These are phyloP conservation scores for Branchinecta lindahli DNA, from an alignment of 1,140 invertebrate species.

Conservation along the genomic window DNA sequence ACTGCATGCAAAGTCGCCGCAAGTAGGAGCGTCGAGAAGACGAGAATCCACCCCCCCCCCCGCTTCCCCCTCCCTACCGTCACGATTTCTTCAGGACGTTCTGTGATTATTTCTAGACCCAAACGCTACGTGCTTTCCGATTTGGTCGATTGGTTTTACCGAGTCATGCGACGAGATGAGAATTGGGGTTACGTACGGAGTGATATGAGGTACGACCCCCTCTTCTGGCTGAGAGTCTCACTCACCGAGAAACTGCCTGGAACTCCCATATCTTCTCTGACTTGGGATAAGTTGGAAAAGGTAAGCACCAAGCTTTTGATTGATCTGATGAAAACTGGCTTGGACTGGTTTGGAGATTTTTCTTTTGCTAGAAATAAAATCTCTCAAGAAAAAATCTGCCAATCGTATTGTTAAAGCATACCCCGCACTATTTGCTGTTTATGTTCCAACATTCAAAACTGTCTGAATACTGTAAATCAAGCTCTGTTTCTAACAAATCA, in stretches of 20 bases:
- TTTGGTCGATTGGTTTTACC: slow-evolving; percentile 58
- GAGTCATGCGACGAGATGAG: slow-evolving; percentile 49
- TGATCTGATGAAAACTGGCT: background rate
- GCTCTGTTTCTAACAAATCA: too few species aligned
- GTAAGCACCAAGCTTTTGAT: slow-evolving; percentile 34
- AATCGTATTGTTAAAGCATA: too few species aligned
- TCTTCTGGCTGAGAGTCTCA: slow-evolving; percentile 48
- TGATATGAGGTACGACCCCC: slow-evolving; percentile 50
- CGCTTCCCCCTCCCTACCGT: too few species aligned
- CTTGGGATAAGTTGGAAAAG: slow-evolving; percentile 62
- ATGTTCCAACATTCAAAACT: too few species aligned
- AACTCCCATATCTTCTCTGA: slow-evolving; percentile 47
- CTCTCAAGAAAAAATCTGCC: too few species aligned
- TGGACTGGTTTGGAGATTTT: slow-evolving; percentile 14
- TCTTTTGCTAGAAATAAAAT: background rate
- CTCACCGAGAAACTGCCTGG: slow-evolving; percentile 42
- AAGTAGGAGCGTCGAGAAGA: too few species aligned
- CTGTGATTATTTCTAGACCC: slow-evolving; percentile 43
- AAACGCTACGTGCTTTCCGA: slow-evolving; percentile 60
- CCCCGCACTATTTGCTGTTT: too few species aligned
- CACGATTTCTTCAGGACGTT: too few species aligned
- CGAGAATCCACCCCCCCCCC: too few species aligned
- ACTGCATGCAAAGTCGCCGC: too few species aligned
- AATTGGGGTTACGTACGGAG: slow-evolving; percentile 46
- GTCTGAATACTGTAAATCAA: too few species aligned